Base-by-base conservation (phyloP, 2,888 invertebrate species). In the Syrphus vitripennis region DNA sequence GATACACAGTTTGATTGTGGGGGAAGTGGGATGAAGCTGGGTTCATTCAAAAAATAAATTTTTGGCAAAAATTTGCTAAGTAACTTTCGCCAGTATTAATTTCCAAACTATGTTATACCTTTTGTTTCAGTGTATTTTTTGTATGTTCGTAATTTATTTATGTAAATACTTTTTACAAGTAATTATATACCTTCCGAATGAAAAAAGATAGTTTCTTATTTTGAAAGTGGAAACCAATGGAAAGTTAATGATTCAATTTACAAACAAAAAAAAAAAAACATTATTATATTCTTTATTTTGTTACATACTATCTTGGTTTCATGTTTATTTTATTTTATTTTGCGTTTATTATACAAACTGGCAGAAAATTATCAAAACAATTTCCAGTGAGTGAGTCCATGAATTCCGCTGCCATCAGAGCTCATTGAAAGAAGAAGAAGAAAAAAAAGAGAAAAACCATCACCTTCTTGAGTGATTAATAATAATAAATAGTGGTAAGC, bases 391-490 rank as follows among this genome's bases (percentile, higher is more conserved):
- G 45, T 78, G 82, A 86, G 5, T 82, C 37, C 34, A 72, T 65
- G 70, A 82, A 78, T 86, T 86, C 82, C 86, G 86, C 82, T 86
- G 86, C 82, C 82, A 82, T 86, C 86, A 48, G 40, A 74, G 34
- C 67, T 61, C 55, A 59, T 14, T 57, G 14, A 29, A 53, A 61
- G 29, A 37, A 50, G 45, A 70, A 45, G 29, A 37, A 42, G 6
- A 21, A 9, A 10, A 19, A 12, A 21, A 21, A 57, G n/a, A n/a
- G n/a, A n/a, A n/a, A n/a, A n/a, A n/a, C n/a, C n/a, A 34, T 1
- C 21, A 57, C 57, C 57, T 57, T 53, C 4, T 29, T 37, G 21
- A 59, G n/a, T 59, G 59, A 59, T 59, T 59, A 37, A 59, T 59
- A 21, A 37, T 59, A 57, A 59, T n/a, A 42, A 57, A 19, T 37